phyloP scores from a whole-genome alignment of 2,888 invertebrate species.

The Clivina fossor region DNA sequence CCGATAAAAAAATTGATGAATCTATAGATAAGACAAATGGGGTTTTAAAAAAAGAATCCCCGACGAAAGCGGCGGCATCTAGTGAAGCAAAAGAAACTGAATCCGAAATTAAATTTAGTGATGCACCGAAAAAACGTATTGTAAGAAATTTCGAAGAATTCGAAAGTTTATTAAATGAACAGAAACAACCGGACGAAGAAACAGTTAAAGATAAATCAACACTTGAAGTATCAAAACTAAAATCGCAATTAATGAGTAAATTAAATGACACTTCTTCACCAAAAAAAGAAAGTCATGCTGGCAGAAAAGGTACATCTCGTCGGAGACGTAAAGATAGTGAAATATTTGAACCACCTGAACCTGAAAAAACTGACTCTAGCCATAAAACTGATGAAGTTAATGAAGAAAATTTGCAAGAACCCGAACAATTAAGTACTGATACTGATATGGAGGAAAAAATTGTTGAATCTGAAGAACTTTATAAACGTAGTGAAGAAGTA shows the following conservation, averaged over 20 bases:
- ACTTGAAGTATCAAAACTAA: constrained; percentile 45
- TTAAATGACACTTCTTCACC: constrained; percentile 36
- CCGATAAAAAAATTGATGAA: constrained; percentile 25
- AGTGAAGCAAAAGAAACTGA: constrained; percentile 13
- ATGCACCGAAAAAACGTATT: constrained; percentile 51
- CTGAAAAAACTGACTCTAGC: neutral
- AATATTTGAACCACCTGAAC: constrained; percentile 4
- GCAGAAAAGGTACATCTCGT: neutral
- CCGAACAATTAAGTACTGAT: constrained; percentile 11
- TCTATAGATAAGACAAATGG: constrained; percentile 26
- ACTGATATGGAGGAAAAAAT: constrained; percentile 34
- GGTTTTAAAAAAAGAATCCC: constrained; percentile 18
- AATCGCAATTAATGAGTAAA: constrained; percentile 48
- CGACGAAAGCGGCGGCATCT: neutral
- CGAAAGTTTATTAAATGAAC: constrained; percentile 42
- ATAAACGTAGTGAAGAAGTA: constrained; percentile 24
- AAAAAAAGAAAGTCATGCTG: no score
- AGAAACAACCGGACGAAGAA: constrained; percentile 24
- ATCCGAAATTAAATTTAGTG: constrained; percentile 19
- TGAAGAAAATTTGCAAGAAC: constrained; percentile 22
- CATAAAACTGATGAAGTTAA: constrained; percentile 17
- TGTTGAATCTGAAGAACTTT: constrained; percentile 17
- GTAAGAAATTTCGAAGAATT: constrained; percentile 53
- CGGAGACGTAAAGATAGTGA: no score
- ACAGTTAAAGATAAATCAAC: constrained; percentile 18